A percentile compares a stretch with the other conserved stretches of the same genome.
phyloP scores from a whole-genome alignment of 2,888 invertebrate genomes.

The Monochamus alternatus region DNA sequence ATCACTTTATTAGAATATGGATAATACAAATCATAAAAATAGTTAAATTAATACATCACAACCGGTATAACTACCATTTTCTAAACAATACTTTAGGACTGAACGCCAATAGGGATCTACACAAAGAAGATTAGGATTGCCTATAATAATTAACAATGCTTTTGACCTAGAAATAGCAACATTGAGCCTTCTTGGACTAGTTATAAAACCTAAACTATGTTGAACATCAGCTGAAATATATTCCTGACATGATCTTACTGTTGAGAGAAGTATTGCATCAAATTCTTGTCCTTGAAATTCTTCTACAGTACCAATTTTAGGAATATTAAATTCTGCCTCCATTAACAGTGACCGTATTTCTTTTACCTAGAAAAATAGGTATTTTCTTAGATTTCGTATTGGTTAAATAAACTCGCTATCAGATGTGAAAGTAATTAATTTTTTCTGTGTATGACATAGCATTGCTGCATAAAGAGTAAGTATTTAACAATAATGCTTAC shows the following conservation, averaged over 20 bases:
- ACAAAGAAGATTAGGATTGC: slow-evolving; percentile 83
- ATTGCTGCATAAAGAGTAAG: no score
- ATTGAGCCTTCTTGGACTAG: slow-evolving; percentile 86
- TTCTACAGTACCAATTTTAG: slow-evolving; percentile 87
- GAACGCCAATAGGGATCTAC: slow-evolving; percentile 81
- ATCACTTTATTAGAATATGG: no score
- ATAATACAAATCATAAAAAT: no score
- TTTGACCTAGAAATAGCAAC: slow-evolving; percentile 91
- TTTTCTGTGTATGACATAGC: no score
- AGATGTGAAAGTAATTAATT: no score
- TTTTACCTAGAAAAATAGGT: slow-evolving; percentile 71
- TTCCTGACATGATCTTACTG: slow-evolving; percentile 74
- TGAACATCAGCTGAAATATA: slow-evolving; percentile 70
- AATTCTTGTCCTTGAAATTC: slow-evolving; percentile 91
- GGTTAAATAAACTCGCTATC: no score
- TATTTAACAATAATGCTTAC: no score
- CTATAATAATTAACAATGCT: slow-evolving; percentile 85
- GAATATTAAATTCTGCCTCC: slow-evolving; percentile 72
- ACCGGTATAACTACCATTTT: slow-evolving; percentile 80
- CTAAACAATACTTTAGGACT: slow-evolving; percentile 77
- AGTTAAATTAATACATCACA: slow-evolving; percentile 70
- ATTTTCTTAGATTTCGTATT: no score
- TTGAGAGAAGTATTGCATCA: slow-evolving; percentile 82
- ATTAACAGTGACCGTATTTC: slow-evolving; percentile 75
- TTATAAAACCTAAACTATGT: slow-evolving; percentile 81